Base-by-base conservation (phyloP, 2,888 invertebrate species). In the Lithophane ornitopus region DNA sequence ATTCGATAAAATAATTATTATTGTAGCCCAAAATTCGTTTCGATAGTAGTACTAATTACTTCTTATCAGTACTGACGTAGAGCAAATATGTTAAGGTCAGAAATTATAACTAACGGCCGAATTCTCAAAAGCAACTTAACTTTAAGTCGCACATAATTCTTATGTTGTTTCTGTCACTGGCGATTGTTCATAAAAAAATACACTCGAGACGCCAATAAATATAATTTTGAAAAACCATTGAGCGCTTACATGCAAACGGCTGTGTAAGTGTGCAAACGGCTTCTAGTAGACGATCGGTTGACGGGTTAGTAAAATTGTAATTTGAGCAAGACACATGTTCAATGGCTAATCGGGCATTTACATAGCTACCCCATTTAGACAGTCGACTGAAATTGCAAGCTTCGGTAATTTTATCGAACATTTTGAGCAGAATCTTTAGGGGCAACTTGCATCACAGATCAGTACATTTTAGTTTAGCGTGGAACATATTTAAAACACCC, bases 81-180 rank as follows among this genome's bases (percentile, higher is more conserved):
- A 79, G 19, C 28, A 62, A 28, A 67, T 34, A 59, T 11, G 19
- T 78, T 54, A 2, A 19, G 41, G 49, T 54, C 61, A 63, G 67
- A 59, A 78, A 78, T 63, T 14, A 0, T 49, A 2, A 14, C 9
- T 41, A 6, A 34, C 11, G 9, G 34, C 0, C 2, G 0, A 44
- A 44, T 58, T 26, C 22, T 56, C 56, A 26, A 44, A 44, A 12
- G 9, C 12, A 41, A 28, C 11, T 41, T 2, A 49, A 41, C 9
- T 22, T 46, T 49, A 39, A 39, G 16, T 22, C 28, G 28, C 22
- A 22, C 14, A 22, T 19, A n/a, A 16, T 22, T 65, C 16, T 34
- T 16, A n/a, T 19, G n/a, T 28, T 68, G 41, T 19, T 19, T 68
- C 16, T 34, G n/a, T 8, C 12, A 19, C 19, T 16, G 46, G 46